Percentiles rank a stretch among this genome's conserved stretches.
Evolutionary conservation across 2,888 invertebrate species (phyloP).

Genomic region (Dasysyrphus tricinctus): DNA sequence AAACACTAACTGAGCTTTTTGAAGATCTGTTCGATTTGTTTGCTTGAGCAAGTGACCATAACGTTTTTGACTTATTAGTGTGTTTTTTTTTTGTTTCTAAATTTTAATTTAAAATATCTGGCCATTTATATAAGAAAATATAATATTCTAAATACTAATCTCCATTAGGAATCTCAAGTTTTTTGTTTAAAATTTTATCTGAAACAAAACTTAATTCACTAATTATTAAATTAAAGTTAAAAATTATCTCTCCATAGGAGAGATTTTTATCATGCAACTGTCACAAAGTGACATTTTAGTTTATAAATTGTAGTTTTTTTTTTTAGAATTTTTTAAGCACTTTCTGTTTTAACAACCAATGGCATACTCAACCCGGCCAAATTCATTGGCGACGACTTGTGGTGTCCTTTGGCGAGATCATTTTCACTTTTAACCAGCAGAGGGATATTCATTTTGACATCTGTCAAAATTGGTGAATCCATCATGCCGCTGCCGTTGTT

Average conservation of each 20-base stretch:
- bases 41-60: slow-evolving; percentile 61
- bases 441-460: slow-evolving; percentile 82
- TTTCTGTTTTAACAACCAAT: slow-evolving; percentile 83
- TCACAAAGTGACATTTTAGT: slow-evolving; percentile 51
- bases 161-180: slow-evolving; percentile 69
- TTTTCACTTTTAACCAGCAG: slow-evolving; percentile 80
- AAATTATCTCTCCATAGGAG: slow-evolving; percentile 69
- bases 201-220: slow-evolving; percentile 40
- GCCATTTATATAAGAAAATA: slow-evolving; percentile 59
- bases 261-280: slow-evolving; percentile 58
- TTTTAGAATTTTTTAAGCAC: slow-evolving; percentile 79
- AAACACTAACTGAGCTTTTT: slow-evolving; percentile 34
- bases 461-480: slow-evolving; percentile 79
- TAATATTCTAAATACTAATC: slow-evolving; percentile 63
- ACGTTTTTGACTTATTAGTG: slow-evolving; percentile 52
- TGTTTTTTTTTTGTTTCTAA: slow-evolving; percentile 13
- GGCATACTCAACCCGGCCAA: slow-evolving; percentile 80
- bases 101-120: slow-evolving; percentile 54
- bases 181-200: slow-evolving; percentile 18
- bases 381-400: slow-evolving; percentile 79
- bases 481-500: slow-evolving; percentile 61
- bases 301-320: not conserved
- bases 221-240: slow-evolving; percentile 15
- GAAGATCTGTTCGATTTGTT: slow-evolving; percentile 31
- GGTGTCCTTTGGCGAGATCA: slow-evolving; percentile 77